Base-by-base conservation (phyloP, 2,888 invertebrate genomes). In the Hirtodrosophila duncani region DNA sequence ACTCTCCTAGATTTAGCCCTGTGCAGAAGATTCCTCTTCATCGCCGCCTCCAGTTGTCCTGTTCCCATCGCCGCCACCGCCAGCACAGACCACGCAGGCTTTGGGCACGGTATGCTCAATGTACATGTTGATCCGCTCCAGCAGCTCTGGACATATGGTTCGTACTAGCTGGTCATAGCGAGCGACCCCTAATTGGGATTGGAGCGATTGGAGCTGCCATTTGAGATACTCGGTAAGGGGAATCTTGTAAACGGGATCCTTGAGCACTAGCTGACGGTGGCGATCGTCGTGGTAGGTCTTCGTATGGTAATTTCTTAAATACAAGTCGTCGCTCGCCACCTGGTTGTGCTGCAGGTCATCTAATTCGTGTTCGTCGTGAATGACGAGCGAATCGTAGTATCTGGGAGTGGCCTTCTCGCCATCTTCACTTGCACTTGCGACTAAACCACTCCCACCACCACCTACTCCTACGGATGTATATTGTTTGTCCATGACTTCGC, bases 201-300 rank as follows among this genome's bases (percentile, higher is more conserved):
- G 92, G 53, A 96, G 87, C 10, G 91, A 90, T 38, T 81, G 85
- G 84, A 93, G 91, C 89, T 94, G 93, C 71, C 89, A 90, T 74
- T 92, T 91, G 29, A 92, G 88, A 75, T 91, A 92, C 67, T 91
- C 91, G 63, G 91, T 89, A 38, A 97, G 88, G 51, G 92, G 92
- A 29, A 94, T 91, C 42, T 90, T 91, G 83, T 94, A 92, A 11
- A 97, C 93, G 20, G 95, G 94, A 88, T 97, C 96, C 42, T 89
- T 88, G 34, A 91, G 88, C 39, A 91, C 88, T 80, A 91, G 89
- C 75, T 90, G 91, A 37, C 91, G 89, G 46, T 83, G 84, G 20
- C 96, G 89, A 77, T 90, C 89, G 69, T 93, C 94, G 85, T 95
- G 95, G 75, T 92, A 92, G 21, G 92, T 92, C 50, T 86, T 85